Evolutionary conservation across 2,797 vertebrate species (phyloP), one percentile per base, ranked within the genome.

Genomic region (Coilia nasus): DNA sequence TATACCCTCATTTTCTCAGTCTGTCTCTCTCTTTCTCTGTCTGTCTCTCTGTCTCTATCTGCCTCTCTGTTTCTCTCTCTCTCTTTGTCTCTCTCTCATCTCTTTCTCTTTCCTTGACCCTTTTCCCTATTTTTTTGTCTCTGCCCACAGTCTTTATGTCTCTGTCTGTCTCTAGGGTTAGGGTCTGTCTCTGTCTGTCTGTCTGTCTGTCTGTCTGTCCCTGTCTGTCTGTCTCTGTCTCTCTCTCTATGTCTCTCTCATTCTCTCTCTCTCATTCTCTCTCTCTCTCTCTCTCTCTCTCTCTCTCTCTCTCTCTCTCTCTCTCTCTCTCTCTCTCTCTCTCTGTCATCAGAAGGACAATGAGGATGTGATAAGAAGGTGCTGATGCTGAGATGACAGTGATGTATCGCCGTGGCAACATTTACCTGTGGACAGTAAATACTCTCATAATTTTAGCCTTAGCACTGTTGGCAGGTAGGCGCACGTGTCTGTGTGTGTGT

Each of bases 371-470:
- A 75, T 75, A 28, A 75, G 64, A 31, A 31, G 67, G 6, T 44
- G 71, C 15, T 44, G 71, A 78, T 44, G 71, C 71, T 44, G 35
- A 78, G 6, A 44, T 78, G 71, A 44, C 71, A 78, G 71, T 78
- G 71, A 78, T 78, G 71, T 41, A 78, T 78, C 71, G 10, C 71
- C 19, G 19, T 78, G 35, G 71, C 15, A 31, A 19, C 35, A 35
- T 31, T 78, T 31, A 78, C 71, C 71, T 78, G 71, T 78, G 71
- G 71, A 19, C 71, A 41, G 71, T 78, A 78, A 78, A 78, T 31
- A 78, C 15, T 2, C 71, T 78, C 67, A 78, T 78, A 78, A 44
- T 78, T 78, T 78, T 19, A 78, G 35, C 71, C 44, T 78, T 78
- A 78, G 44, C 71, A 78, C 71, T 44, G 31, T 78, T 78, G 71